These are phyloP conservation scores for Elegia similella DNA, from an alignment of 2,888 invertebrate species.

Conservation along the genomic window DNA sequence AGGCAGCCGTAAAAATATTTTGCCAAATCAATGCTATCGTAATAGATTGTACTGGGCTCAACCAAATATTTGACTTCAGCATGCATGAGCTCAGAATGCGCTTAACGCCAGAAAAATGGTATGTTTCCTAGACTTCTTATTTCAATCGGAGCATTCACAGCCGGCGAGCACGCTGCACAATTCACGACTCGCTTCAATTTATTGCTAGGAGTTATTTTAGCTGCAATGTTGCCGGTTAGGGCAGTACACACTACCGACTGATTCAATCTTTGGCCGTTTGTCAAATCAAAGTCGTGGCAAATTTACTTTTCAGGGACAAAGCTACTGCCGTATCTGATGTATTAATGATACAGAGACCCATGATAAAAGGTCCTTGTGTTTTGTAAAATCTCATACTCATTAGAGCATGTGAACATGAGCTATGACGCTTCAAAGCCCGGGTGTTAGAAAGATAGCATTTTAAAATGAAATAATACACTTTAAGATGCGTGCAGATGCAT, in stretches of 20 bases:
- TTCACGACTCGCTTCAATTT: slow-evolving; percentile 45
- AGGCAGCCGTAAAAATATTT: too few relatives aligned
- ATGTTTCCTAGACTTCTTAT: slow-evolving; percentile 44
- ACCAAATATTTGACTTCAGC: neutral
- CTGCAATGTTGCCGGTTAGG: slow-evolving; percentile 28
- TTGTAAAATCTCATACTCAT: too few relatives aligned
- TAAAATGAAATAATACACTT: neutral
- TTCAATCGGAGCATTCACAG: slow-evolving; percentile 54
- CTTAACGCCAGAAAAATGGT: slow-evolving; percentile 46
- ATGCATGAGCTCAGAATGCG: slow-evolving; percentile 30
- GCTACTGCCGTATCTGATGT: too few relatives aligned
- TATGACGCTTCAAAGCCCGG: too few relatives aligned
- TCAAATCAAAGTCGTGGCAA: neutral
- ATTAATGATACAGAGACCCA: neutral
- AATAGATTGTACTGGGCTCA: too few relatives aligned
- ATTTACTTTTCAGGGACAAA: neutral
- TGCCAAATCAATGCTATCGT: too few relatives aligned
- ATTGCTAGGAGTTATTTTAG: slow-evolving; percentile 49
- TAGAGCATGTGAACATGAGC: too few relatives aligned
- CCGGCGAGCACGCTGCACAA: slow-evolving; percentile 38
- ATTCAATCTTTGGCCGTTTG: neutral
- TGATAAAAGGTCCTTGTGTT: too few relatives aligned
- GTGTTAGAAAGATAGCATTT: too few relatives aligned
- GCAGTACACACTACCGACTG: neutral
- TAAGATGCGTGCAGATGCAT: neutral